Base-by-base conservation (phyloP, 2,888 invertebrate genomes). In the Stenoptilia bipunctidactyla region DNA sequence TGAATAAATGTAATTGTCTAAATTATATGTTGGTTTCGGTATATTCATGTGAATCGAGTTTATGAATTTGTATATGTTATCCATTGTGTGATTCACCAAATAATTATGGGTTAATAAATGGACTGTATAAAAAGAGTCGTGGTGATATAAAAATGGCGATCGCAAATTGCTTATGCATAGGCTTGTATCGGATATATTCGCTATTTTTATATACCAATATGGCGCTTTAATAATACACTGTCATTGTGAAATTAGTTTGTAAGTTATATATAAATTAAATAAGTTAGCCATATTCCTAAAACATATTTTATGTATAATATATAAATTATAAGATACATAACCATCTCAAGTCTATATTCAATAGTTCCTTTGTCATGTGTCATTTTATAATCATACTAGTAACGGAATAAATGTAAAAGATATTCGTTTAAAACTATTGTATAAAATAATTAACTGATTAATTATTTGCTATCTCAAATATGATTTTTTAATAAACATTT, bases 351-450 rank as follows among this genome's bases (percentile, higher is more conserved):
- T 79, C 67, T 67, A 69, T 61, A 70, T 76, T 66, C 83, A 77
- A 84, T 75, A 82, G 84, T 84, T 84, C 84, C 84, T 84, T 75
- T 79, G 64, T 75, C 67, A 80, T 79, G 84, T 84, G 84, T 84
- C 83, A 83, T 84, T 69, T 75, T 62, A 57, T 76, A 72, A 70
- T 70, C 72, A 65, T 75, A 76, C 64, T 62, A 66, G 61, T 75
- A 67, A 70, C 66, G 62, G 66, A 66, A 61, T 56, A 67, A 55
- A 63, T 64, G 58, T 62, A 66, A 69, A 66, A 66, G 61, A 67
- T 75, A 65, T 70, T 72, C 68, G 66, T 70, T 66, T 63, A 64
- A 66, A n/a, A n/a, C n/a, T 68, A 66, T 64, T 77, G 72, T 77
- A 72, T 71, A 74, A 61, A 53, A 70, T 70, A 71, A 70, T 70